Evolutionary conservation across 2,888 invertebrate genomes (phyloP).

Genomic region (Colostygia pectinataria): DNA sequence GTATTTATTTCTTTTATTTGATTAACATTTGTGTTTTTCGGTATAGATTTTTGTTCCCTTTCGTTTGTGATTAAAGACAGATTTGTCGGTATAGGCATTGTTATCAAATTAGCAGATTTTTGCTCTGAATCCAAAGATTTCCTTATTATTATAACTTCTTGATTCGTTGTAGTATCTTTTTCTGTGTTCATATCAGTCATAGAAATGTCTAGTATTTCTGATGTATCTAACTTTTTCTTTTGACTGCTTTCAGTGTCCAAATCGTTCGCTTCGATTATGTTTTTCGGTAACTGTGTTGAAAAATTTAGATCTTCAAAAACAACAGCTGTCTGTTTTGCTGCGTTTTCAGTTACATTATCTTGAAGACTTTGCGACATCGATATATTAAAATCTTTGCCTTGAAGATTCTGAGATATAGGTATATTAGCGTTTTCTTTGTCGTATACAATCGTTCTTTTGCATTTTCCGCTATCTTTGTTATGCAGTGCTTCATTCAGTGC

Average conservation of each 20-base stretch:
- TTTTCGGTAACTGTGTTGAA: no score
- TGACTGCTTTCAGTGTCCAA: neutral
- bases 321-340: slow-evolving; percentile 6
- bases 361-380: slow-evolving; percentile 18
- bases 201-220: slow-evolving; percentile 13
- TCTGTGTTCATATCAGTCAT: slow-evolving; percentile 9
- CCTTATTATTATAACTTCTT: neutral
- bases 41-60: neutral
- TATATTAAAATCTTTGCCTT: slow-evolving; percentile 14
- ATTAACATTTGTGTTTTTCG: slow-evolving; percentile 2
- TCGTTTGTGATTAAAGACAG: neutral
- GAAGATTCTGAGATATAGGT: slow-evolving; percentile 21
- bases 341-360: slow-evolving; percentile 1
- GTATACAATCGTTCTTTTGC: slow-evolving; percentile 16
- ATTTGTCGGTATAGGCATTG: slow-evolving; percentile 10
- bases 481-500: slow-evolving; percentile 14
- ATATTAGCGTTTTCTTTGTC: slow-evolving; percentile 29
- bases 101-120: neutral
- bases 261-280: slow-evolving; percentile 12
- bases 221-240: neutral
- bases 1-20: neutral
- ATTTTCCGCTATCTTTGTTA: slow-evolving; percentile 6
- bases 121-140: neutral
- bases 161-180: neutral
- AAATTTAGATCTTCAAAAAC: slow-evolving; percentile 19